Evolutionary conservation across 92 coral and sea anemone genomes (phyloP), one percentile per base, ranked within the genome.

Genomic region (Palythoa heliodiscus): DNA sequence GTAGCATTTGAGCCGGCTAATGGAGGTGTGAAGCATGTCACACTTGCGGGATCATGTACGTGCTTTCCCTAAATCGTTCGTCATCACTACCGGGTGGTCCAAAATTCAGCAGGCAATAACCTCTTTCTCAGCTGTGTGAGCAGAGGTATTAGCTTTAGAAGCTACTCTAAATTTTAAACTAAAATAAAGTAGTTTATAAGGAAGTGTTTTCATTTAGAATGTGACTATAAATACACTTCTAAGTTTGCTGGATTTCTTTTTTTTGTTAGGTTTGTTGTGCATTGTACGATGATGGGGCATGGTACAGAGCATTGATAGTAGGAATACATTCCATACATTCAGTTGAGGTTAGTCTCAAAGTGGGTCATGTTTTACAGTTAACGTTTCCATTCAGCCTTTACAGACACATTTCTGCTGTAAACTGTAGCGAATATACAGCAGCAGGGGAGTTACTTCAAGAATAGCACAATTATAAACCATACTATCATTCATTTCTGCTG

Each of bases 241-340:
- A 15, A 22, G 1, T 69, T 69, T 37, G 11, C 19, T n/a, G 35
- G 24, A 10, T 64, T 5, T 3, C 73, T 29, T 10, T 9, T 38
- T 48, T 12, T 23, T 25, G 37, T 11, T 75, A 96, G 99, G 99
- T 95, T 19, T 96, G 99, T 57, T 93, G 95, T 84, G 99, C 99
- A 48, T 67, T 89, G 54, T 94, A 87, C 86, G 98, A 93, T 13
- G 95, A 91, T 84, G 93, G 91, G 4, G 92, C 91, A 9, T 96
- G 99, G 99, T 96, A 92, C 83, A 89, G 99, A 39, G 95, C 94
- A 11, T 88, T 96, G 35, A 92, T 96, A 53, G 94, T 93, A 16
- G 95, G 97, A 43, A 88, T 92, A 35, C 92, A 89, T 19, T 91
- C 95, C 20, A 89, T 83, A 73, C 84, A 77, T 70, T 84, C 79